Conservation (phyloP, 1,140 invertebrate genomes). For the Drosophila triauraria region DNA sequence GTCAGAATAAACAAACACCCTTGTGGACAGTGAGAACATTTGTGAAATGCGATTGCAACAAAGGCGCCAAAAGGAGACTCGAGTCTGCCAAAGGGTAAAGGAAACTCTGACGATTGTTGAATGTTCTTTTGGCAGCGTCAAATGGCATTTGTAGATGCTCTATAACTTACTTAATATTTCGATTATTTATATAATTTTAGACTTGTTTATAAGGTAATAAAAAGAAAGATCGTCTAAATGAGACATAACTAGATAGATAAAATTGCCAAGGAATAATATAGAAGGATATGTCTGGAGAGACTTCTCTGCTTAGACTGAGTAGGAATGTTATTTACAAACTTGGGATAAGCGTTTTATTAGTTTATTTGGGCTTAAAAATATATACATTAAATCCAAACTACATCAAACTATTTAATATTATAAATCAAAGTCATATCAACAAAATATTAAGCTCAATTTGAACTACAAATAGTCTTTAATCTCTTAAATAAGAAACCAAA, state of each 20-base stretch:
- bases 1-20: conserved; percentile 52
- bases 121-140: not conserved
- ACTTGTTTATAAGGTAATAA: not conserved
- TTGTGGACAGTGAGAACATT: conserved; percentile 30
- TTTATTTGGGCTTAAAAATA: not conserved
- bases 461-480: not conserved
- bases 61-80: conserved; percentile 53
- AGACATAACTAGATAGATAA: too few species aligned
- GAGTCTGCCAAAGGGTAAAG: conserved; percentile 41
- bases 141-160: not conserved
- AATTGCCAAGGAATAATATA: not conserved
- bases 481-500: too few species aligned
- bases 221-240: not conserved
- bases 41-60: conserved; percentile 54
- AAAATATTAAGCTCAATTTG: too few species aligned
- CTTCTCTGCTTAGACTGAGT: too few species aligned
- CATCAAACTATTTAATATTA: not conserved
- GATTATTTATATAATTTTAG: not conserved
- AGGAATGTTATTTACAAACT: not conserved
- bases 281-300: too few species aligned
- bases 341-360: not conserved
- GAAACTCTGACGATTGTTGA: conserved; percentile 17
- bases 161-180: not conserved
- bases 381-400: too few species aligned
- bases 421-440: too few species aligned